phyloP scores from a whole-genome alignment of 1,140 invertebrate genomes.

The Pararge aegeria region DNA sequence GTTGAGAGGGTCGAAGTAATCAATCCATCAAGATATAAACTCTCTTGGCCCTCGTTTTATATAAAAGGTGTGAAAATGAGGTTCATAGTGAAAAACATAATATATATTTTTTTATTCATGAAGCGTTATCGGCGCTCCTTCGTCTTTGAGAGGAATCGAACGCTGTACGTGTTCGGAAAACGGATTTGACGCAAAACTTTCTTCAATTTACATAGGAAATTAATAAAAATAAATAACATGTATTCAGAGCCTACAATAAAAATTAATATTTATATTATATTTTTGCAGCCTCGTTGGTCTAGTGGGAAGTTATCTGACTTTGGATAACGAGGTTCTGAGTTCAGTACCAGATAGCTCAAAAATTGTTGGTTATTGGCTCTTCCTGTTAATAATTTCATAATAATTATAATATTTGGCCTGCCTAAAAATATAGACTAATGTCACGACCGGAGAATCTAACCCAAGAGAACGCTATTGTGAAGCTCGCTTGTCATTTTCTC shows the following conservation, averaged over 20 bases:
- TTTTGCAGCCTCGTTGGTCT: too few relatives aligned
- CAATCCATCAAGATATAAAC: conserved; percentile 54
- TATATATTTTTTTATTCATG: conserved; percentile 53
- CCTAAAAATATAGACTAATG: too few relatives aligned
- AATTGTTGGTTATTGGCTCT: too few relatives aligned
- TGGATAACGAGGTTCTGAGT: too few relatives aligned
- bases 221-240: conserved; percentile 7
- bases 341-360: too few relatives aligned
- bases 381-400: too few relatives aligned
- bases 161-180: conserved; percentile 48
- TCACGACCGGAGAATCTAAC: too few relatives aligned
- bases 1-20: conserved; percentile 27
- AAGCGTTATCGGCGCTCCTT: conserved; percentile 36
- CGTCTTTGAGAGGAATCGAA: conserved; percentile 45
- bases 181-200: conserved; percentile 29
- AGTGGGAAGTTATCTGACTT: too few relatives aligned
- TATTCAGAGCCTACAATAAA: background rate
- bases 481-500: too few relatives aligned
- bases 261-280: too few relatives aligned
- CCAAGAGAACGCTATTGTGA: too few relatives aligned
- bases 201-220: conserved; percentile 7
- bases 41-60: conserved; percentile 32
- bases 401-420: too few relatives aligned
- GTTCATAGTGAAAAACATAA: conserved; percentile 31
- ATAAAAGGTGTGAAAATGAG: conserved; percentile 44